Percentiles rank a stretch among this genome's conserved stretches.
Evolutionary conservation across 2,797 vertebrate species (phyloP).

Genomic region (Chaetophractus vellerosus): DNA sequence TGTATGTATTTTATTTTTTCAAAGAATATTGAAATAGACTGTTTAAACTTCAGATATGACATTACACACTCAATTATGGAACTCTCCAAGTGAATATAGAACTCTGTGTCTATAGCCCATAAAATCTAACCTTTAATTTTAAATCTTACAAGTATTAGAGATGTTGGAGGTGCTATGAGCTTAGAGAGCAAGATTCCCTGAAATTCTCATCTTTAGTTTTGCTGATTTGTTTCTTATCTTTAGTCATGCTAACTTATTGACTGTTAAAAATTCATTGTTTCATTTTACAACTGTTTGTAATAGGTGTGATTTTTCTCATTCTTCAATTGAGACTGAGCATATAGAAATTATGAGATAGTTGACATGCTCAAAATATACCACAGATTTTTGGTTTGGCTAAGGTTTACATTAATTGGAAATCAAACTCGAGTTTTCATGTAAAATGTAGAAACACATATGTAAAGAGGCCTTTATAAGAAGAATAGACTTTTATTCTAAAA

Average conservation of each 20-base stretch:
- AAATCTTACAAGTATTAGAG: neutral
- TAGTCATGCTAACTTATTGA: neutral
- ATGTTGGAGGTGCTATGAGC: neutral
- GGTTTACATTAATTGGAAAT: neutral
- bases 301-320: neutral
- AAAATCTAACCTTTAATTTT: neutral
- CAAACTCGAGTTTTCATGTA: neutral
- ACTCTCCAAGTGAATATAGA: neutral
- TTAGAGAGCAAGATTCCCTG: neutral
- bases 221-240: neutral
- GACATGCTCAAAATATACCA: neutral
- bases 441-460: neutral
- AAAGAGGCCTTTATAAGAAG: neutral
- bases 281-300: neutral
- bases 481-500: neutral
- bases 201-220: slow-evolving; percentile 10
- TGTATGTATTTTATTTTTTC: slow-evolving; percentile 10
- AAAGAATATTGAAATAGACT: neutral
- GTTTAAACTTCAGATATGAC: neutral
- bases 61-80: neutral
- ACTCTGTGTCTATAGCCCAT: neutral
- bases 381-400: neutral
- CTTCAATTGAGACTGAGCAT: neutral
- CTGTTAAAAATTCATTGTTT: neutral
- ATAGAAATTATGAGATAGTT: neutral